A percentile compares a stretch with the other conserved stretches of the same genome.
phyloP scores from a whole-genome alignment of 2,113 vertebrate genomes.

The Oryzias curvinotus region DNA sequence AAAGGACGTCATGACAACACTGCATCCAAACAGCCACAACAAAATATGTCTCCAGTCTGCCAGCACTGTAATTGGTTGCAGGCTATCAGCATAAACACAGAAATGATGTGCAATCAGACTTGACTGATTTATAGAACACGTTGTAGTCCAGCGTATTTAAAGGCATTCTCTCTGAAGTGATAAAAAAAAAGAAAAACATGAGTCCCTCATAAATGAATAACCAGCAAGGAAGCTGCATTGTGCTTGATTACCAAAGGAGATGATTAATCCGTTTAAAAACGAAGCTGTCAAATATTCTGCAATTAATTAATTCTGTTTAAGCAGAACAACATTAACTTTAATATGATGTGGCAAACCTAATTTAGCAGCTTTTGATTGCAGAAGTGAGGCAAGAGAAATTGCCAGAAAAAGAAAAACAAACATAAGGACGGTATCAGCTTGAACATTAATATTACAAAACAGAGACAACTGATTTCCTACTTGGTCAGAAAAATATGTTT shows the following conservation, averaged over 20 bases:
- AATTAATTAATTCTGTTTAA: not conserved
- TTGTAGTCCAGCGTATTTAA: not conserved
- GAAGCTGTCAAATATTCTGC: not conserved
- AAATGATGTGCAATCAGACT: conserved; percentile 4
- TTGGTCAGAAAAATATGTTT: no score
- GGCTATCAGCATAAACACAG: conserved; percentile 8
- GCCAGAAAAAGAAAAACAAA: no score
- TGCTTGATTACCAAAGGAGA: not conserved
- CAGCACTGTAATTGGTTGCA: not conserved
- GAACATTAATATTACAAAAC: no score
- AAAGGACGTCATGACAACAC: conserved; percentile 7
- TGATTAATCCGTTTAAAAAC: not conserved
- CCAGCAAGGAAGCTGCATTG: not conserved
- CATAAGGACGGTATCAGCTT: no score
- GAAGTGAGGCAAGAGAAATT: no score
- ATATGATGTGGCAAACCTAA: no score
- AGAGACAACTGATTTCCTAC: no score
- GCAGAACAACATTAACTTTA: not conserved
- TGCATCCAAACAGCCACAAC: not conserved
- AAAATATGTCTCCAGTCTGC: not conserved
- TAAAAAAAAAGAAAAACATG: conserved; percentile 1
- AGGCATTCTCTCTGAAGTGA: not conserved
- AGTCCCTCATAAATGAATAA: not conserved
- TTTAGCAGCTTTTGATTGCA: no score
- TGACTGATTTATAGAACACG: not conserved